Conservation (phyloP, 1,140 invertebrate genomes). For the Tribolium madens region DNA sequence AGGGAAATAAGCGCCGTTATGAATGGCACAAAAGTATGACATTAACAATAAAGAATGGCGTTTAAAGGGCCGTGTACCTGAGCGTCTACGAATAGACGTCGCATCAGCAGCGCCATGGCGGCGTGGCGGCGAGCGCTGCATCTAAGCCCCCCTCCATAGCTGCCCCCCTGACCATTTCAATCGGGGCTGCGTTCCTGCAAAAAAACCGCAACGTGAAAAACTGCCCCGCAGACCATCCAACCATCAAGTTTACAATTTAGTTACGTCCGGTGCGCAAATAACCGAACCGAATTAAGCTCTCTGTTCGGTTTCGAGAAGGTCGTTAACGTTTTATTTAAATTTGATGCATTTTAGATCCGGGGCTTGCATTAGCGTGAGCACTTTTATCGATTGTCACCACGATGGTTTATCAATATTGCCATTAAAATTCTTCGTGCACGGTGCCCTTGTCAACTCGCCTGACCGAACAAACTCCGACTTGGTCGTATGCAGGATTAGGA, state of each 20-base stretch:
- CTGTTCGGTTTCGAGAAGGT: neutral
- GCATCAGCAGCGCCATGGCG: slow-evolving; percentile 62
- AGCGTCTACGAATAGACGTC: slow-evolving; percentile 61
- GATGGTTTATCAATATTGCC: slow-evolving; percentile 28
- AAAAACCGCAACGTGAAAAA: slow-evolving; percentile 24
- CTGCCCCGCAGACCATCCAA: neutral
- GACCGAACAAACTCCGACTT: slow-evolving; percentile 29
- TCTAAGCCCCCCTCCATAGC: slow-evolving; percentile 36
- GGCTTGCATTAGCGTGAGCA: slow-evolving; percentile 17
- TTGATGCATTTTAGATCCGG: slow-evolving; percentile 17
- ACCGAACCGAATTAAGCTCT: neutral
- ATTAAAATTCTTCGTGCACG: slow-evolving; percentile 14
- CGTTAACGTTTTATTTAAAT: slow-evolving; percentile 27
- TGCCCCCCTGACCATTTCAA: slow-evolving; percentile 3
- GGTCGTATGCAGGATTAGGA: slow-evolving; percentile 26
- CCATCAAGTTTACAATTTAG: slow-evolving; percentile 1
- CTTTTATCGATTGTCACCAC: slow-evolving; percentile 15
- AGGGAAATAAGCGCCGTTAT: slow-evolving; percentile 10
- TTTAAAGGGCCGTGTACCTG: slow-evolving; percentile 52
- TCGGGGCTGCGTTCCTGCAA: slow-evolving; percentile 21
- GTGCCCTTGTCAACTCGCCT: slow-evolving; percentile 29
- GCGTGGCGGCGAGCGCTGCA: slow-evolving; percentile 50
- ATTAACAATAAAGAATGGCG: slow-evolving; percentile 27
- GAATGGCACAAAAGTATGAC: neutral
- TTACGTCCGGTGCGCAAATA: neutral